phyloP scores from a whole-genome alignment of 2,888 invertebrate genomes.

The Onchidella celtica region DNA sequence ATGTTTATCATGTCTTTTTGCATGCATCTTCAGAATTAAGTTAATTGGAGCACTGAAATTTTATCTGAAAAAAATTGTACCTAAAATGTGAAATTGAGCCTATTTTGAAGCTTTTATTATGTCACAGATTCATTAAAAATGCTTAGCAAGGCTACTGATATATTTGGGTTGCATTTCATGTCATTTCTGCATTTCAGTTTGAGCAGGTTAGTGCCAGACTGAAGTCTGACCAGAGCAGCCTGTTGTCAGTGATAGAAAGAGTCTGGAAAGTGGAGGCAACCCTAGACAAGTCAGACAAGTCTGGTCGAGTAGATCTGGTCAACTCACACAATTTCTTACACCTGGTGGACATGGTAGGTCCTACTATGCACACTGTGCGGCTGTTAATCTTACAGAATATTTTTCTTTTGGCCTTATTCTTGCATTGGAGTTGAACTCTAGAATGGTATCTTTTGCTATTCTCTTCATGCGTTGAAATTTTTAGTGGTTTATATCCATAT shows the following conservation, averaged over 20 bases:
- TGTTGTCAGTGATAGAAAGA: neutral
- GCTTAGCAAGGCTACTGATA: too few relatives aligned
- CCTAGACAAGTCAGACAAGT: neutral
- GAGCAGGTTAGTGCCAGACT: neutral
- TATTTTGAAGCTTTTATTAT: too few relatives aligned
- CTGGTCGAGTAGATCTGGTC: conserved; percentile 21
- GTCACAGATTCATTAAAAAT: too few relatives aligned
- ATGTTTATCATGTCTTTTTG: neutral
- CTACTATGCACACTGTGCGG: too few relatives aligned
- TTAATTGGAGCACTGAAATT: neutral
- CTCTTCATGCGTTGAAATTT: too few relatives aligned
- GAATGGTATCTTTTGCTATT: too few relatives aligned
- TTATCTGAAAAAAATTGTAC: neutral
- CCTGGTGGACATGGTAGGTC: conserved; percentile 34
- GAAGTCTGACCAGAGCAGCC: neutral
- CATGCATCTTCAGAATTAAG: neutral
- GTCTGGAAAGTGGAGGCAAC: conserved; percentile 38
- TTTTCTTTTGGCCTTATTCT: too few relatives aligned
- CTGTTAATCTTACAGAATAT: too few relatives aligned
- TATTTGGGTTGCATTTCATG: too few relatives aligned
- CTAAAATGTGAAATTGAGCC: neutral
- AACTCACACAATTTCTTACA: conserved; percentile 32
- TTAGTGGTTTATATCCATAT: too few relatives aligned
- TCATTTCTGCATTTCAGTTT: conserved; percentile 15
- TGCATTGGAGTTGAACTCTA: too few relatives aligned